A percentile compares a stretch with the other conserved stretches of the same genome.
Conservation (phyloP, 2,797 vertebrate genomes). For the Tapirus indicus region DNA sequence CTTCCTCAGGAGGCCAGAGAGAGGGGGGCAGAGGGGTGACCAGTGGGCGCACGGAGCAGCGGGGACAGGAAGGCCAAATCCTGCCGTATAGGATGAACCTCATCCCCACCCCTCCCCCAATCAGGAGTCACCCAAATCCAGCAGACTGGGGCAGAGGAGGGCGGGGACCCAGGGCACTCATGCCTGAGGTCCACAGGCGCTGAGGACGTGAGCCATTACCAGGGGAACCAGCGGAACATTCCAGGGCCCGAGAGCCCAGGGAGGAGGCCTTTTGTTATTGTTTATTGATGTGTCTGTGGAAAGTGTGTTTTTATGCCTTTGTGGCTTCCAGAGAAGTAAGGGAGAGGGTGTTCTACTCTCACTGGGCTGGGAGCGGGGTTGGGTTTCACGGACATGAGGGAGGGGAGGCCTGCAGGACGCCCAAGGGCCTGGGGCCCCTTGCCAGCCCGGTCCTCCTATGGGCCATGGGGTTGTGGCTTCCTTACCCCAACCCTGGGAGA, state of each 20-base stretch:
- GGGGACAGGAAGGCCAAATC: rapidly evolving
- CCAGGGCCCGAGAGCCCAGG: neutral
- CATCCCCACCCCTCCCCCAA: neutral
- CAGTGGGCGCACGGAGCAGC: too few species aligned
- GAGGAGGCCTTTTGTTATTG: neutral
- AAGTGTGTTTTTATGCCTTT: neutral
- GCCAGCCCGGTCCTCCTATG: neutral
- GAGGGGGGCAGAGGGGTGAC: neutral
- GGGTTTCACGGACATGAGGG: neutral
- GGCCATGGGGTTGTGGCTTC: neutral
- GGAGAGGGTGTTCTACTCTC: neutral
- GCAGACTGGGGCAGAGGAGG: neutral
- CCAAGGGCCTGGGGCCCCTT: neutral
- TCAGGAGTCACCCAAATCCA: neutral
- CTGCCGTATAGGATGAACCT: neutral
- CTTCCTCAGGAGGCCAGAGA: neutral
- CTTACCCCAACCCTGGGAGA: neutral
- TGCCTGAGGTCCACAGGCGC: neutral
- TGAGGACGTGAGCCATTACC: neutral
- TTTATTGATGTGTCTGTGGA: neutral
- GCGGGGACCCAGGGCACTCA: neutral
- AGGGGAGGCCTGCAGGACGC: too few species aligned
- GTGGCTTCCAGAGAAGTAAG: neutral
- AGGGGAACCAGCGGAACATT: neutral
- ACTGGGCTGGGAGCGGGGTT: neutral